Percentiles rank a stretch among this genome's conserved stretches.
phyloP scores from a whole-genome alignment of 64 coral and sea anemone genomes.

The Trachythela sp. region DNA sequence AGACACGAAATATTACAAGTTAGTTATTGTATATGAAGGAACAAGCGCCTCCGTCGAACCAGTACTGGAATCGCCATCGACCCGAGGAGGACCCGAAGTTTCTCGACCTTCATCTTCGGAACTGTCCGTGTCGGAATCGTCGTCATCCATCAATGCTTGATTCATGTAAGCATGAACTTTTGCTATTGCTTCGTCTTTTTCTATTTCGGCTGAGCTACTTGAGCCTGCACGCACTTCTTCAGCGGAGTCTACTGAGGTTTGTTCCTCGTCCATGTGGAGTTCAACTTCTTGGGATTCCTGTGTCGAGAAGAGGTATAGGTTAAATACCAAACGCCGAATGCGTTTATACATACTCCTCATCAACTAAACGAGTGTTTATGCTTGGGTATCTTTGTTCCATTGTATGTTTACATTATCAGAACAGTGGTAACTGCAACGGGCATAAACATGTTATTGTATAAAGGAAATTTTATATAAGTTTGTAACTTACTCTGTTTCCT shows the following conservation, averaged over 20 bases:
- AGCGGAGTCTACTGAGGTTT: neutral
- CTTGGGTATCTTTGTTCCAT: too few relatives aligned
- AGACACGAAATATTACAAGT: neutral
- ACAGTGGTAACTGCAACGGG: too few relatives aligned
- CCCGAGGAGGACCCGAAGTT: neutral
- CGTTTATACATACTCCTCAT: too few relatives aligned
- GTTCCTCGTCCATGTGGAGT: neutral
- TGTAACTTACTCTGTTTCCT: neutral
- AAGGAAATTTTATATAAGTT: too few relatives aligned
- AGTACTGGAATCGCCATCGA: neutral
- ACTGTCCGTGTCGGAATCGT: neutral
- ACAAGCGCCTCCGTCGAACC: neutral
- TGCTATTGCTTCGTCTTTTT: neutral
- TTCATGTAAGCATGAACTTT: constrained; percentile 26
- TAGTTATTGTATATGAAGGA: neutral
- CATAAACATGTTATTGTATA: too few relatives aligned
- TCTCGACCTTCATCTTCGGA: neutral
- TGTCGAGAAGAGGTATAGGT: neutral
- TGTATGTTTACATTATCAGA: too few relatives aligned
- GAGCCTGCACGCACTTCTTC: neutral
- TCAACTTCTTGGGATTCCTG: constrained; percentile 17
- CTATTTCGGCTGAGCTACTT: neutral
- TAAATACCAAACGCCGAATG: too few relatives aligned
- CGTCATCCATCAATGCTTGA: constrained; percentile 5
- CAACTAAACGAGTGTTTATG: too few relatives aligned